Evolutionary conservation across 2,888 invertebrate species (phyloP).

Genomic region (Amphimallon solstitiale): DNA sequence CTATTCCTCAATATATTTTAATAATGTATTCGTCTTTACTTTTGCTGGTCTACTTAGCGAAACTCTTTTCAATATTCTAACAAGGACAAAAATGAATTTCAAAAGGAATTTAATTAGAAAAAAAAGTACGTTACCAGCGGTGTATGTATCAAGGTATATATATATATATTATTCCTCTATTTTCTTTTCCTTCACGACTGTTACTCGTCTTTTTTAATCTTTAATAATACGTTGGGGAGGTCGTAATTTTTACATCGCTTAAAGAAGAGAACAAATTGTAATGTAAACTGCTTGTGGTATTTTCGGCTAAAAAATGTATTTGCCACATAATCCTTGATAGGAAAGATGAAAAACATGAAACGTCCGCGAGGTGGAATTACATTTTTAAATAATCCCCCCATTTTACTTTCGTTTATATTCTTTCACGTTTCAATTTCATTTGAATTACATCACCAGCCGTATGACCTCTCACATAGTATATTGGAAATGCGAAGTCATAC

Average conservation of each 20-base stretch:
- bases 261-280: not conserved
- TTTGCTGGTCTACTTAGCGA: not conserved
- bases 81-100: not conserved
- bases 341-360: slow-evolving; percentile 5
- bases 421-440: slow-evolving; percentile 8
- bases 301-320: not conserved
- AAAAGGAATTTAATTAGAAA: slow-evolving; percentile 18
- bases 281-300: not conserved
- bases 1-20: slow-evolving; percentile 60
- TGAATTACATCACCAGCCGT: too few relatives aligned
- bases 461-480: too few relatives aligned
- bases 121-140: not conserved
- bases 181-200: not conserved
- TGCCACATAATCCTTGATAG: slow-evolving; percentile 4
- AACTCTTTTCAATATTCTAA: slow-evolving; percentile 2
- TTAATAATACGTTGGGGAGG: not conserved
- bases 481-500: too few relatives aligned
- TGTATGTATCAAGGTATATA: not conserved
- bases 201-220: too few relatives aligned
- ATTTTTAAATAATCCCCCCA: not conserved
- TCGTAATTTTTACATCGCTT: slow-evolving; percentile 16
- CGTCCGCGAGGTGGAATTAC: not conserved
- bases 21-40: slow-evolving; percentile 54
- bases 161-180: not conserved
- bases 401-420: slow-evolving; percentile 5